These are phyloP conservation scores for Hemithea aestivaria DNA, from an alignment of 2,888 invertebrate genomes.

Conservation along the genomic window DNA sequence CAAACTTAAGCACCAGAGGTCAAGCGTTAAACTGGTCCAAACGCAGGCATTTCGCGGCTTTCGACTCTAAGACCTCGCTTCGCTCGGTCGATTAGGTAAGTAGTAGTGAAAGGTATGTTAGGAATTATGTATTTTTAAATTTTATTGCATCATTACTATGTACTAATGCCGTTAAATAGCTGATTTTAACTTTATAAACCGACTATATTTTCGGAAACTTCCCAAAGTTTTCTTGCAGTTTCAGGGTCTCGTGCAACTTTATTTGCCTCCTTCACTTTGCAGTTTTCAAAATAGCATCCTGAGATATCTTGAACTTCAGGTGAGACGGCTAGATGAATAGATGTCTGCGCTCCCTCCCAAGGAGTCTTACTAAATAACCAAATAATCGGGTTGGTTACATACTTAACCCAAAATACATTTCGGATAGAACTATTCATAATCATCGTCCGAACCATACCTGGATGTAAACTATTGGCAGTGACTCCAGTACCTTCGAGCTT, in stretches of 20 bases:
- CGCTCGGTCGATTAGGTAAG: too few relatives aligned
- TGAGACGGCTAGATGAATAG: conserved; percentile 72
- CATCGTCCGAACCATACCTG: conserved; percentile 66
- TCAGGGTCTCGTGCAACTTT: conserved; percentile 64
- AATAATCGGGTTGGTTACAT: conserved; percentile 47
- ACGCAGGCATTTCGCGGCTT: too few relatives aligned
- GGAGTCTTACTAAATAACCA: conserved; percentile 47
- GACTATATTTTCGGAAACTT: conserved; percentile 64
- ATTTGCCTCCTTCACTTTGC: conserved; percentile 53
- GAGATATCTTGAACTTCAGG: conserved; percentile 77
- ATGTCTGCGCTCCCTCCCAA: conserved; percentile 67
- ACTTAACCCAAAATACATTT: too few relatives aligned
- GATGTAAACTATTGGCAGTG: conserved; percentile 88
- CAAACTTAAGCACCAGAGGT: too few relatives aligned
- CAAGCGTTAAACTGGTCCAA: too few relatives aligned
- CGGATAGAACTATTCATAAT: conserved; percentile 36
- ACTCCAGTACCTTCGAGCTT: conserved; percentile 83
- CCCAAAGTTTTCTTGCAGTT: conserved; percentile 81
- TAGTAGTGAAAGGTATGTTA: too few relatives aligned
- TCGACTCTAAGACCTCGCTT: too few relatives aligned
- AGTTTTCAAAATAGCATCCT: conserved; percentile 82
- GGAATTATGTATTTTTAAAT: too few relatives aligned
- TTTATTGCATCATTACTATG: too few relatives aligned
- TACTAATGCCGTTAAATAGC: too few relatives aligned
- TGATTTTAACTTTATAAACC: conserved; percentile 11